phyloP scores from a whole-genome alignment of 92 coral and sea anemone species.

The Meandrina meandrites region DNA sequence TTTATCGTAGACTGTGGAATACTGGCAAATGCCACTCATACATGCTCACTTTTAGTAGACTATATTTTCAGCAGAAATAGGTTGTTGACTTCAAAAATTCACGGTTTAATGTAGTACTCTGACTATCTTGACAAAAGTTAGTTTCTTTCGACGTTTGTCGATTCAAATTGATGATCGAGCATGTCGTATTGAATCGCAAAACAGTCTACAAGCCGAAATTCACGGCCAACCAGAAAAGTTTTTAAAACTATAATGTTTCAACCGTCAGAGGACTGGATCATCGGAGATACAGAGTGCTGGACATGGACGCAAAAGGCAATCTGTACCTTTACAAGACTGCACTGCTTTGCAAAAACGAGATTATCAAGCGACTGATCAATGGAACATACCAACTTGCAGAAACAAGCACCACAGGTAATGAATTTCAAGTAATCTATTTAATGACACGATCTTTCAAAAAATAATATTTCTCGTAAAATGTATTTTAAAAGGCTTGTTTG shows the following conservation, averaged over 20 bases:
- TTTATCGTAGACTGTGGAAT: background rate
- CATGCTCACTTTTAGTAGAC: too few relatives aligned
- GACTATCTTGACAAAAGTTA: too few relatives aligned
- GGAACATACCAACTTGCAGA: background rate
- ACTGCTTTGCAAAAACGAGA: background rate
- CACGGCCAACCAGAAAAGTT: background rate
- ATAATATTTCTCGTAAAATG: too few relatives aligned
- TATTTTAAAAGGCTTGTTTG: too few relatives aligned
- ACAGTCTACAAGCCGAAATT: too few relatives aligned
- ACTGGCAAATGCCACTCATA: background rate
- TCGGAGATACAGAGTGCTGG: background rate
- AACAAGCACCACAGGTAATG: background rate
- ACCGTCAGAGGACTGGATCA: background rate
- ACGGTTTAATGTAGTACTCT: too few relatives aligned
- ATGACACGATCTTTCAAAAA: too few relatives aligned
- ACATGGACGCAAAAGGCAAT: background rate
- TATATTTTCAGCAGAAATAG: too few relatives aligned
- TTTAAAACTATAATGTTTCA: background rate
- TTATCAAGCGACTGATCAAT: background rate
- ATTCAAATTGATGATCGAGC: background rate
- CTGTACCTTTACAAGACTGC: constrained; percentile 17
- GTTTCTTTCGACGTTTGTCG: too few relatives aligned
- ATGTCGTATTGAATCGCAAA: background rate
- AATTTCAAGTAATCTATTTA: too few relatives aligned
- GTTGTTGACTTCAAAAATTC: too few relatives aligned